These are phyloP conservation scores for Delphinus delphis DNA, from an alignment of 2,113 vertebrate genomes.

Conservation along the genomic window DNA sequence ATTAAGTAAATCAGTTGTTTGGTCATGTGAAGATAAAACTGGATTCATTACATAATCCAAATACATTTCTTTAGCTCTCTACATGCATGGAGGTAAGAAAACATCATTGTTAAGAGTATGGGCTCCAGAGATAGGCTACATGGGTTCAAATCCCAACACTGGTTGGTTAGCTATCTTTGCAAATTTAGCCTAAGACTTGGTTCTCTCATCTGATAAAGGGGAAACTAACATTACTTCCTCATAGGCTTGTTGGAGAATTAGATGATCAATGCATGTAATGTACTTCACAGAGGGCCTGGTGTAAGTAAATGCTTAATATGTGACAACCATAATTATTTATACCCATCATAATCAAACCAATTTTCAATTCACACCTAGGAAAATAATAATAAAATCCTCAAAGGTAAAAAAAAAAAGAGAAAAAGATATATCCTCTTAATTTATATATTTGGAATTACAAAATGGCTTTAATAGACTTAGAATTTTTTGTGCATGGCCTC, in stretches of 20 bases:
- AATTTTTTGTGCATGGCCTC: neutral
- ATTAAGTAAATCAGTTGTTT: neutral
- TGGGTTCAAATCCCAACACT: neutral
- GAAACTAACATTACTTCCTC: neutral
- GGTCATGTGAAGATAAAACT: neutral
- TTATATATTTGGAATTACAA: neutral
- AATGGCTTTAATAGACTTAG: neutral
- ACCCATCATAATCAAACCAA: neutral
- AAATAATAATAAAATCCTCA: neutral
- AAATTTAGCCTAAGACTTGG: neutral
- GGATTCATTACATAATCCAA: neutral
- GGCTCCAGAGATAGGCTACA: neutral
- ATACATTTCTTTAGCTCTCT: neutral
- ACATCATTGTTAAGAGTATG: neutral
- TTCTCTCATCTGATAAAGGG: neutral
- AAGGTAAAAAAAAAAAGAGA: neutral
- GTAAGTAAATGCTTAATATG: neutral
- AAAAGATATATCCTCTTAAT: neutral
- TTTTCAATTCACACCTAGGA: neutral
- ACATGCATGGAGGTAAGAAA: neutral
- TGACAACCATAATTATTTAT: neutral
- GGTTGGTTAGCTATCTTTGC: neutral
- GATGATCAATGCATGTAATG: neutral
- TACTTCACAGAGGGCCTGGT: neutral
- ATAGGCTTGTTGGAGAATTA: neutral